Conservation (phyloP, 2,888 invertebrate species). For the Drosophila ezoana region DNA sequence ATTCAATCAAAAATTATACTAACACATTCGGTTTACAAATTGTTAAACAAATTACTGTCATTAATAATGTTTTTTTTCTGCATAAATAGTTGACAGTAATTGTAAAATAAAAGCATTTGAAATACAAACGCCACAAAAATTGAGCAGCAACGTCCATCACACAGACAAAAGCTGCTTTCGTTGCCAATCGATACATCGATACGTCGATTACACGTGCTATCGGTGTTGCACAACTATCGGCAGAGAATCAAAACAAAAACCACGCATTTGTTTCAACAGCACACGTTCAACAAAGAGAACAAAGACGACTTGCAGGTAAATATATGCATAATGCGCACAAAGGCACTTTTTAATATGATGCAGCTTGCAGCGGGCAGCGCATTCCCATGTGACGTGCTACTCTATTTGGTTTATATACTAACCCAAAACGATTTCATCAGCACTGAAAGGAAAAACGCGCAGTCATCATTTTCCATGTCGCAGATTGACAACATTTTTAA, state of each 20-base stretch:
- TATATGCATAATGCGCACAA: neutral
- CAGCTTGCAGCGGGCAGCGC: neutral
- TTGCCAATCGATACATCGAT: conserved; percentile 13
- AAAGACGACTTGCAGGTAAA: neutral
- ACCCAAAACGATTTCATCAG: neutral
- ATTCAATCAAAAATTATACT: neutral
- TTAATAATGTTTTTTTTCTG: neutral
- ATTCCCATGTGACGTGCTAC: conserved; percentile 22
- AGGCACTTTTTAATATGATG: neutral
- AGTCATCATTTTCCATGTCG: conserved; percentile 68
- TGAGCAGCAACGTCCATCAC: neutral
- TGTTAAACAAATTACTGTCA: neutral
- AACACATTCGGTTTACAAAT: neutral
- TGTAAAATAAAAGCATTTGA: neutral
- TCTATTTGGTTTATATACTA: neutral
- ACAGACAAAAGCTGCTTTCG: conserved; percentile 15
- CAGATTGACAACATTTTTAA: conserved; percentile 88
- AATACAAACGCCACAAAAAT: neutral
- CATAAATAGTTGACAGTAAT: neutral
- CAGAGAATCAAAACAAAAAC: conserved; percentile 28
- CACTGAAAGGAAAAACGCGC: conserved; percentile 8
- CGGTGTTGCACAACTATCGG: neutral
- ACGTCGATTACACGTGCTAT: neutral
- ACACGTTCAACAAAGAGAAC: neutral
- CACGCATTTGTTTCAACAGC: conserved; percentile 14